Evolutionary conservation across 2,888 invertebrate species (phyloP), one percentile per base, ranked within the genome.

Genomic region (Cosmia pyralina): DNA sequence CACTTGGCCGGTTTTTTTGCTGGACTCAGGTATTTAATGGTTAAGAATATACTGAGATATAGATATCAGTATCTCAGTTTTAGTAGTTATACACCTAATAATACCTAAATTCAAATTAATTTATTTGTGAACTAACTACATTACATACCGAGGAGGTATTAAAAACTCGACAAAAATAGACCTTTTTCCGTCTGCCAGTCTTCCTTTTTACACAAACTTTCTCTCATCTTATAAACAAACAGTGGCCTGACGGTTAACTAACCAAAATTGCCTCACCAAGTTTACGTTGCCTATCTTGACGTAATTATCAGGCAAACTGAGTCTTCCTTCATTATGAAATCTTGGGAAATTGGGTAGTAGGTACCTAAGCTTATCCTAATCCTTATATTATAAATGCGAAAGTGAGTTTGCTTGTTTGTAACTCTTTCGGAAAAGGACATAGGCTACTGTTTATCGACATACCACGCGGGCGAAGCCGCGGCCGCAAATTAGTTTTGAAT

Each of bases 221-320:
- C 80, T 59, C 63, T 65, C n/a, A 46, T 57, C 74, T 84, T 66
- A 85, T 85, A 75, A 82, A 85, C 83, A 84, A 81, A 71, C 68
- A 85, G 62, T 53, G 55, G 48, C 8, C 11, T 5, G 34, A n/a
- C 55, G 46, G 22, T 77, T 72, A 80, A 82, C 74, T 72, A 80
- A 84, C 72, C 38, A 22, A 75, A 81, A 70, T 85, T 84, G 75
- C 81, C 10, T 75, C 66, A 83, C 58, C 13, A 38, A 69, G 68
- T 82, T 74, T 64, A 72, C 68, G 63, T 76, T 38, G 62, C 52
- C 44, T 72, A 75, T 82, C 85, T 79, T 62, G 72, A 84, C 69
- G 71, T 77, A 82, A 84, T 82, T 82, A 73, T 76, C 68, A 72
- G 69, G 8, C 46, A 63, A 15, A 53, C 38, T 53, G 48, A 34